phyloP scores from a whole-genome alignment of 1,140 invertebrate species.

The Apis laboriosa region DNA sequence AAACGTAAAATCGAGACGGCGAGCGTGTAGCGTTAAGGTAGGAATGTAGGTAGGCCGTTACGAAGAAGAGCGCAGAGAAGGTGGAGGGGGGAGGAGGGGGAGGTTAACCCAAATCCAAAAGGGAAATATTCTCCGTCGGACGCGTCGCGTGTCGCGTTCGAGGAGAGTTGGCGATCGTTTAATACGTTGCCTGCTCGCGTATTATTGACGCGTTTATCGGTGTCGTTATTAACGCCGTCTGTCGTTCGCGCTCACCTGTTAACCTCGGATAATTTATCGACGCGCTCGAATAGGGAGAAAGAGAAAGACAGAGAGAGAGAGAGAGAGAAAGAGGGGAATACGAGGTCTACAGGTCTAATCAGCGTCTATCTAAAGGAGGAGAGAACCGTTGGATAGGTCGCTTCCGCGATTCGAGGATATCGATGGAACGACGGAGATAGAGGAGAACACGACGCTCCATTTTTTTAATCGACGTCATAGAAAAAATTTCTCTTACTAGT shows the following conservation, averaged over 20 bases:
- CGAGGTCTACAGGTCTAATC: constrained; percentile 58
- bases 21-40: no score
- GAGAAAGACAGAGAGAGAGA: neutral
- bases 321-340: neutral
- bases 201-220: constrained; percentile 66
- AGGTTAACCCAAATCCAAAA: no score
- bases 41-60: no score
- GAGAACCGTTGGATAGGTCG: no score
- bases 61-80: no score
- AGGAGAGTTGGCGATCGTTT: constrained; percentile 10
- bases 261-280: constrained; percentile 71
- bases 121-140: neutral
- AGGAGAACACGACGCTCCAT: no score
- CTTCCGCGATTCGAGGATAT: no score
- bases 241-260: constrained; percentile 64
- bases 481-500: no score
- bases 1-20: no score
- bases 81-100: no score
- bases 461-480: no score
- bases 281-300: constrained; percentile 36
- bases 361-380: constrained; percentile 55
- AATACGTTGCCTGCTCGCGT: neutral
- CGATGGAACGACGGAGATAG: no score
- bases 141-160: neutral
- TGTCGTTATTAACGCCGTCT: constrained; percentile 59